phyloP scores from a whole-genome alignment of 2,113 vertebrate species.

The Cathartes aura region DNA sequence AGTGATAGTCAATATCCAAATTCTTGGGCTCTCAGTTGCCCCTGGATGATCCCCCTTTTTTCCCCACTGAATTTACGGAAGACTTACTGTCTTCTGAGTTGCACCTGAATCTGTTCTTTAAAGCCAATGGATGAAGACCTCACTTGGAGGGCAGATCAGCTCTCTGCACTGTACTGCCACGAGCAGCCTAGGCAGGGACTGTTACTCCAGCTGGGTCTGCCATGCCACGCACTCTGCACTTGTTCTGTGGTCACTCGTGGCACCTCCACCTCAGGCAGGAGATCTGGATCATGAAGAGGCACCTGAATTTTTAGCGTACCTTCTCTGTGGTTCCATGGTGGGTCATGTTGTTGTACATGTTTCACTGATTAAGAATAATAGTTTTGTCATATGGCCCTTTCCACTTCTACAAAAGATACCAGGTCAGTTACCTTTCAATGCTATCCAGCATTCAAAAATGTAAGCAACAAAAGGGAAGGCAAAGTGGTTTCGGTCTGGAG shows the following conservation, averaged over 20 bases:
- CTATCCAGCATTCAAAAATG: background rate
- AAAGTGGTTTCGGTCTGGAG: background rate
- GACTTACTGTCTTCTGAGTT: background rate
- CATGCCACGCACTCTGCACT: rapidly evolving
- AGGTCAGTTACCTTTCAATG: background rate
- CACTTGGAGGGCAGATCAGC: background rate
- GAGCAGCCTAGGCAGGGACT: background rate
- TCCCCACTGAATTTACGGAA: background rate
- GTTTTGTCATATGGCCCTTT: rapidly evolving
- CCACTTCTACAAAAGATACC: background rate
- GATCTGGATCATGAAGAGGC: background rate
- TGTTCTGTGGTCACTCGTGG: rapidly evolving
- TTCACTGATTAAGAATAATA: background rate
- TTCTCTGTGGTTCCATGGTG: background rate
- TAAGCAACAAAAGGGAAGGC: background rate
- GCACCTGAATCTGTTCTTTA: background rate
- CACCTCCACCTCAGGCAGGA: background rate
- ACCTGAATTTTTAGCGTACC: background rate
- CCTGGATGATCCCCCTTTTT: background rate
- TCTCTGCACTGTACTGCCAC: background rate
- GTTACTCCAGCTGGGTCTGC: rapidly evolving
- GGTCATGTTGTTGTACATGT: background rate
- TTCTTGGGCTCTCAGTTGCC: background rate
- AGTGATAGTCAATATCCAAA: background rate
- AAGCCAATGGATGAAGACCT: background rate